Percentiles rank a stretch among this genome's conserved stretches.
These are phyloP conservation scores for Acomys russatus DNA, from an alignment of 2,797 vertebrate genomes.

Conservation along the genomic window DNA sequence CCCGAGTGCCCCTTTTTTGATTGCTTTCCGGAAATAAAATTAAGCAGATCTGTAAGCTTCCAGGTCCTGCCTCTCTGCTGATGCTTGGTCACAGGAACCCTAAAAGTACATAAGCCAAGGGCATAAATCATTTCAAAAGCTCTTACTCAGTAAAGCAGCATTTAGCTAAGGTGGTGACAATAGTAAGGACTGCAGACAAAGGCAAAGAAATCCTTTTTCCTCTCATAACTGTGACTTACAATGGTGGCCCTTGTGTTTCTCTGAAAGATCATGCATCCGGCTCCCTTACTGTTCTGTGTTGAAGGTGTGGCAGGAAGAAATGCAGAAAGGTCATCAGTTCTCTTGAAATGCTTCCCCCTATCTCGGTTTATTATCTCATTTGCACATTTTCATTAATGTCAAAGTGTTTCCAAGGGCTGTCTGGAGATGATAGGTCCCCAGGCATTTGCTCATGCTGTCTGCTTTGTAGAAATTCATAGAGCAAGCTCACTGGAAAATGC, in stretches of 20 bases:
- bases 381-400: slow-evolving; percentile 83
- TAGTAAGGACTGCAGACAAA: not conserved
- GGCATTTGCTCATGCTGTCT: slow-evolving; percentile 75
- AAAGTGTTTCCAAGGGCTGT: slow-evolving; percentile 80
- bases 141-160: not conserved
- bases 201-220: not conserved
- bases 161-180: not conserved
- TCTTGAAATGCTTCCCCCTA: slow-evolving; percentile 76
- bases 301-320: not conserved
- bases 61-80: not conserved
- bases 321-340: slow-evolving; percentile 69
- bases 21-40: slow-evolving; percentile 74
- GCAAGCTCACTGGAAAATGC: slow-evolving; percentile 57
- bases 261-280: slow-evolving; percentile 50
- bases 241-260: slow-evolving; percentile 54
- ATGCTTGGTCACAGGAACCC: not conserved
- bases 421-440: slow-evolving; percentile 78
- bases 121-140: slow-evolving; percentile 32
- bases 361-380: slow-evolving; percentile 63
- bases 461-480: slow-evolving; percentile 74
- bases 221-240: slow-evolving; percentile 25
- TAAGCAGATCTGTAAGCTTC: not conserved
- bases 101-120: not conserved
- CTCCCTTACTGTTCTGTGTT: not conserved
- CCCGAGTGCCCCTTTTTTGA: slow-evolving; percentile 42